A percentile compares a stretch with the other conserved stretches of the same genome.
phyloP scores from a whole-genome alignment of 2,113 vertebrate genomes.

The Antigone vipio region DNA sequence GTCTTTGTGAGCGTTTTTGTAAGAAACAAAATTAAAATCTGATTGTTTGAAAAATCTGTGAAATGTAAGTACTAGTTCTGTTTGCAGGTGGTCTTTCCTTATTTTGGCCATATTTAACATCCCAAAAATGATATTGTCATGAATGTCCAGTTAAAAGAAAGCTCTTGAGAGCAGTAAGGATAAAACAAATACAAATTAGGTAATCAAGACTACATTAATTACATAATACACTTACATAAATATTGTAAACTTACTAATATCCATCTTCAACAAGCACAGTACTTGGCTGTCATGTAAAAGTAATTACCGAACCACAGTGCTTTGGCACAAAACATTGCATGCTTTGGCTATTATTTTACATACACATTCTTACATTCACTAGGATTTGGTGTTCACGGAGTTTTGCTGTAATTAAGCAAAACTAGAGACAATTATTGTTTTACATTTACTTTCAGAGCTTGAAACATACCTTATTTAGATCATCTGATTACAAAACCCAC shows the following conservation, averaged over 20 bases:
- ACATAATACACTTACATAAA: background rate
- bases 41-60: background rate
- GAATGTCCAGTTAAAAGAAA: background rate
- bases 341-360: background rate
- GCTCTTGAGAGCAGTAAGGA: background rate
- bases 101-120: background rate
- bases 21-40: background rate
- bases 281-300: background rate
- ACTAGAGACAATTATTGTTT: background rate
- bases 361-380: background rate
- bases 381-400: background rate
- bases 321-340: background rate
- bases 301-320: background rate
- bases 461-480: background rate
- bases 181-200: background rate
- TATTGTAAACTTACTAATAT: background rate
- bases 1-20: background rate
- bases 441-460: background rate
- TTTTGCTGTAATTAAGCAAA: background rate
- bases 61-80: background rate
- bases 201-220: background rate
- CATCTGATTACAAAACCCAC: background rate
- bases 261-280: background rate
- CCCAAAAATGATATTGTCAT: background rate
- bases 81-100: background rate